Base-by-base conservation (phyloP, 2,797 vertebrate species). In the Coregonus ussuriensis region DNA sequence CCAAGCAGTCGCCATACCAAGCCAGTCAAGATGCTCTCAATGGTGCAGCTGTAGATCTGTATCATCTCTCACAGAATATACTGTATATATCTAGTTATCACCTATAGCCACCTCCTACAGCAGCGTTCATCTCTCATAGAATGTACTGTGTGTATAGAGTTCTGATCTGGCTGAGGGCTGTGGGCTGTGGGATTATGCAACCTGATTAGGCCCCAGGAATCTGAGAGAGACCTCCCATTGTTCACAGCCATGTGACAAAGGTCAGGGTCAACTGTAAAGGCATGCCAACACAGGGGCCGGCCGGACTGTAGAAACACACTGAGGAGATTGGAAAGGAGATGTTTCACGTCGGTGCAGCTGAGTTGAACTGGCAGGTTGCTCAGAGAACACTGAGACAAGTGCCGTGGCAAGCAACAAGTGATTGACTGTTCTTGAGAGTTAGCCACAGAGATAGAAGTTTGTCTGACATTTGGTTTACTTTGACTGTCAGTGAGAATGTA, bases 171-270 rank as follows among this genome's bases (percentile, higher is more conserved):
- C 51, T 25, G 70, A 18, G 71, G 71, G 52, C 71, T 1, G 29
- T 33, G 71, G 71, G 53, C 71, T 9, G 52, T 33, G 52, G 14
- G 79, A 71, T 77, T 79, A 73, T 37, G 72, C 63, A 80, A 77
- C 75, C 54, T 52, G 51, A 31, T 21, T 65, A 78, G 81, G 67
- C 72, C 67, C 75, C 71, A 9, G 1, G 70, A 84, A 71, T 76
- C 52, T 78, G 66, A 41, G 47, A 76, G 74, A 82, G 59, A 21
- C 75, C 47, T 77, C 71, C 25, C 68, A 81, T 80, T 82, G 79
- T 85, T 82, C 74, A 78, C 77, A 82, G 63, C n/a, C 74, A 77
- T 74, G 74, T 82, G 76, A 82, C 78, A 74, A 66, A 4, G 68
- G 72, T 71, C 79, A 37, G 71, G 82, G 76, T 83, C 82, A 78